Evolutionary conservation across 2,113 vertebrate genomes (phyloP).

Genomic region (Oreochromis tanganicae): DNA sequence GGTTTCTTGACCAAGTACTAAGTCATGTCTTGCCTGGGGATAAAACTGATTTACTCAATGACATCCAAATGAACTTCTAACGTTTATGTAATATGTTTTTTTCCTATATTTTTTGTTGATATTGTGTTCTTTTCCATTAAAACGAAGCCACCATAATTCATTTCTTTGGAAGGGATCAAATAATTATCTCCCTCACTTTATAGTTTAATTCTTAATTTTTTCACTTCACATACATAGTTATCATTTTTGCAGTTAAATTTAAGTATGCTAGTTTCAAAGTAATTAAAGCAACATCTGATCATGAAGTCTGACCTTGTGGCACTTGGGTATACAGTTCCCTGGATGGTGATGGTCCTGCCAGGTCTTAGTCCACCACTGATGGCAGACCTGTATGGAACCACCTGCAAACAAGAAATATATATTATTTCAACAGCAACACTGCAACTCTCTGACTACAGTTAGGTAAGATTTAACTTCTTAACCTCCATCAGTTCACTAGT

Average conservation of each 20-base stretch:
- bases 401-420: constrained; percentile 38
- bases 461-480: neutral
- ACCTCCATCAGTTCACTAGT: neutral
- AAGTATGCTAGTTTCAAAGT: neutral
- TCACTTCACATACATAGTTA: neutral
- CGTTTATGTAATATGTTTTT: neutral
- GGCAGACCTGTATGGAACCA: constrained; percentile 62
- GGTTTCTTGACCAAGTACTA: neutral
- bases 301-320: constrained; percentile 62
- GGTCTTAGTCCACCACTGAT: constrained; percentile 71
- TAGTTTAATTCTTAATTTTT: neutral
- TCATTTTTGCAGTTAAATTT: neutral
- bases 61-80: neutral
- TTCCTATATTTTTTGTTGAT: neutral
- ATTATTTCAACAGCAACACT: neutral
- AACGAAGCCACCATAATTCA: neutral
- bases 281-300: neutral
- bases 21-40: neutral
- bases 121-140: neutral
- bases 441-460: neutral
- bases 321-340: constrained; percentile 51
- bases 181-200: neutral
- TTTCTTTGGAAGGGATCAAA: neutral
- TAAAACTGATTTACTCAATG: neutral
- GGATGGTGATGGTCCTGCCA: constrained; percentile 68